Percentiles rank a stretch among this genome's conserved stretches.
Conservation (phyloP, 2,797 vertebrate genomes). For the Falco naumanni region DNA sequence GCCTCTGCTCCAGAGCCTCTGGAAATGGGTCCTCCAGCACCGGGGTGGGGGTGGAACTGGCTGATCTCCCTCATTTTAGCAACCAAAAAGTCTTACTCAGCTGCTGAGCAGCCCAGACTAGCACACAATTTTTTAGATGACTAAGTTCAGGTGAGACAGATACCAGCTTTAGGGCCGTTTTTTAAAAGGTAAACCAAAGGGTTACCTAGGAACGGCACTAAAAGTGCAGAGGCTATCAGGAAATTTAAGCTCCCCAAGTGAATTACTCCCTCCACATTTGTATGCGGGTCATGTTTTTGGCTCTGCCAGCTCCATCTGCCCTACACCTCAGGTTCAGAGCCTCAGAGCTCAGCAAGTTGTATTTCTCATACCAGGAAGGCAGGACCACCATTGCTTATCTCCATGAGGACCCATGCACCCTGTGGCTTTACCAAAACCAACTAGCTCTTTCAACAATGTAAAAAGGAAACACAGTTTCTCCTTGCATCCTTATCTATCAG, state of each 20-base stretch:
- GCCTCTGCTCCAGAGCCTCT: too few relatives aligned
- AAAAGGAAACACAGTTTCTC: neutral
- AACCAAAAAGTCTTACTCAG: neutral
- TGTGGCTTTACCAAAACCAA: neutral
- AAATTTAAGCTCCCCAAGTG: neutral
- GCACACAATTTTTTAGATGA: neutral
- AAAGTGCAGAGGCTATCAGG: neutral
- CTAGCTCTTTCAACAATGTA: neutral
- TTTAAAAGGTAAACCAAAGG: neutral
- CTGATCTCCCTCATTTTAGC: neutral
- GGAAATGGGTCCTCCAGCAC: neutral
- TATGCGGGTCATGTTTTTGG: neutral
- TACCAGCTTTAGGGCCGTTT: neutral
- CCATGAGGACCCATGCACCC: fast-evolving
- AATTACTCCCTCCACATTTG: neutral
- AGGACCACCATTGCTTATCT: neutral
- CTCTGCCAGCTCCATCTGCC: neutral
- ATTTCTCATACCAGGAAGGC: neutral
- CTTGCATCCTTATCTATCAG: neutral
- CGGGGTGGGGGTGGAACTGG: neutral
- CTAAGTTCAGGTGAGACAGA: neutral
- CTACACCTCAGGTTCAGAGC: neutral
- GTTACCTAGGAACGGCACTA: neutral
- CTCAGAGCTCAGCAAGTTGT: neutral
- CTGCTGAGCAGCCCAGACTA: neutral